A percentile compares a stretch with the other conserved stretches of the same genome.
Evolutionary conservation across 2,888 invertebrate genomes (phyloP).

Genomic region (Eumacrocentrus americanus): DNA sequence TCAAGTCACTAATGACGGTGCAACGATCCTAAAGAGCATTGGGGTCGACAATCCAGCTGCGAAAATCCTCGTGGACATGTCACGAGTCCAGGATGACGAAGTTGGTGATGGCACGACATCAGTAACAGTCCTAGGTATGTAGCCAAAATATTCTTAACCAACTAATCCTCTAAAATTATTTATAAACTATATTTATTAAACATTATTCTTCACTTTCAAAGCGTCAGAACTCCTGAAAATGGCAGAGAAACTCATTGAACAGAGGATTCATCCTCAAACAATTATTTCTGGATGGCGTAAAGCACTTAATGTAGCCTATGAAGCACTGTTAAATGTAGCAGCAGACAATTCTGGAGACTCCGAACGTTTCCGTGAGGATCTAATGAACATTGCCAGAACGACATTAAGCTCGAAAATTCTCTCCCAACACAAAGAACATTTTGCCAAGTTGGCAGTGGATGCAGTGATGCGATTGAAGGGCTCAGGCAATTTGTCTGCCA

Average conservation of each 20-base stretch:
- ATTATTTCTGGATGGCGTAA: slow-evolving; percentile 95
- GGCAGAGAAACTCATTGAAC: slow-evolving; percentile 91
- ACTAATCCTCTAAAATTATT: background rate
- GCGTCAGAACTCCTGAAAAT: slow-evolving; percentile 94
- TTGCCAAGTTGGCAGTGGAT: slow-evolving; percentile 93
- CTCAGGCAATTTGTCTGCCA: slow-evolving; percentile 92
- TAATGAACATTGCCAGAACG: slow-evolving; percentile 96
- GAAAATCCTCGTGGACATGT: slow-evolving; percentile 98
- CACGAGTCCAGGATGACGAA: slow-evolving; percentile 98
- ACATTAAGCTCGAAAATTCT: slow-evolving; percentile 98
- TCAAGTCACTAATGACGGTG: slow-evolving; percentile 98
- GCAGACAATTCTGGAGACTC: slow-evolving; percentile 82
- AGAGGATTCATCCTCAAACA: slow-evolving; percentile 97
- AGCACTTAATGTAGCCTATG: slow-evolving; percentile 82
- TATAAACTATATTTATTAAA: too few relatives aligned
- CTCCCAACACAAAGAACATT: slow-evolving; percentile 96
- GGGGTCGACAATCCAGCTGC: slow-evolving; percentile 99
- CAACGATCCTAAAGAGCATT: slow-evolving; percentile 94
- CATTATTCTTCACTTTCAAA: slow-evolving; percentile 47
- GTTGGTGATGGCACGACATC: slow-evolving; percentile 99
- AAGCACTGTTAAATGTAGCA: slow-evolving; percentile 80
- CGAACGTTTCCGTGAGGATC: slow-evolving; percentile 81
- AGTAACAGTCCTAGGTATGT: slow-evolving; percentile 84
- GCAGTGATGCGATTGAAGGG: slow-evolving; percentile 94
- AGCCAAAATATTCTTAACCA: background rate